Evolutionary conservation across 2,113 vertebrate species (phyloP), one percentile per base, ranked within the genome.

Genomic region (Vanacampus margaritifer): DNA sequence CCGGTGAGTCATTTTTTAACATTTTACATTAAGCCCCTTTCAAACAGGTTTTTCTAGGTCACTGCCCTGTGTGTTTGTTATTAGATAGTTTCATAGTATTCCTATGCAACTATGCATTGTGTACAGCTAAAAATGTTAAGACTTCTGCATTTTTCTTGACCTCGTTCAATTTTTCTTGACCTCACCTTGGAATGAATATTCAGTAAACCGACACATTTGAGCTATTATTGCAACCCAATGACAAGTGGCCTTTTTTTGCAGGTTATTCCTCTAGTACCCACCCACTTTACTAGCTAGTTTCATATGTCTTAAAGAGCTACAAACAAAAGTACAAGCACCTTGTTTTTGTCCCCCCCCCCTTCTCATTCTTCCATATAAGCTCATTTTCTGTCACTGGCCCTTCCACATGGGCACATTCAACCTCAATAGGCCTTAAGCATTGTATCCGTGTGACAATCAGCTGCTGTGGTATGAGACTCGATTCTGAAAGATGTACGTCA

Each of bases 1-100:
- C 82, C 92, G 48, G 96, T 99, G 87, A 95, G 97, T 89, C 12
- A 11, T 32, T 56, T 10, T 8, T 16, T 35, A 59, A 11, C 10
- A 5, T 24, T 24, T 11, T 32, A n/a, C 0, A 56, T 48, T 21
- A 26, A 28, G 6, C 24, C 26, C 6, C 9, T 41, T 41, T 56
- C n/a, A 60, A 60, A 12, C 17, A 60, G 28, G 1, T 13, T 35
- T 59, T 53, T 53, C 23, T n/a, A 24, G 12, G n/a, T 24, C 3
- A 10, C 50, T 51, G 19, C 7, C n/a, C 9, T 10, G 3, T 32
- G 28, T 32, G n/a, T n/a, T n/a, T n/a, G n/a, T n/a, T n/a, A n/a
- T n/a, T n/a, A n/a, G n/a, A n/a, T n/a, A n/a, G n/a, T n/a, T n/a
- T n/a, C n/a, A n/a, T n/a, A n/a, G n/a, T n/a, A n/a, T n/a, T n/a